These are phyloP conservation scores for Catharus fuscescens DNA, from an alignment of 2,113 vertebrate genomes.

Conservation along the genomic window DNA sequence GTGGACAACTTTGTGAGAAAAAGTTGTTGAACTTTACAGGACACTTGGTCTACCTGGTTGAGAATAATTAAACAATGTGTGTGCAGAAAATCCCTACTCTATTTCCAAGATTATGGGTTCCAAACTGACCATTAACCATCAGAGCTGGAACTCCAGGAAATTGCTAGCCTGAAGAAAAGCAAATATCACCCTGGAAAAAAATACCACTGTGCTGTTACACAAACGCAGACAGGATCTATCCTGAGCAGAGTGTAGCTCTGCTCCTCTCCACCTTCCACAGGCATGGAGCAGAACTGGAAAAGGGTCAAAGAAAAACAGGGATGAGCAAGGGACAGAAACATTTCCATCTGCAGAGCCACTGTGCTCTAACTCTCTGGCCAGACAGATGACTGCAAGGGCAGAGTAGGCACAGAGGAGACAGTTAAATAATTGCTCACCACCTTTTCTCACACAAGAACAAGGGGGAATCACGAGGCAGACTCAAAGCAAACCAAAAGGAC, in stretches of 20 bases:
- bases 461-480: neutral
- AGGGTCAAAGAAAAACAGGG: neutral
- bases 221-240: neutral
- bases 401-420: neutral
- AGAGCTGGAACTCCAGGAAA: neutral
- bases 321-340: neutral
- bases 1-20: neutral
- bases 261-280: neutral
- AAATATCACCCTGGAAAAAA: neutral
- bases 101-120: neutral
- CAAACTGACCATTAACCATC: neutral
- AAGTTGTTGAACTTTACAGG: neutral
- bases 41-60: neutral
- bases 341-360: neutral
- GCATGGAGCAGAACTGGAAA: neutral
- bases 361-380: neutral
- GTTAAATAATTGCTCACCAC: neutral
- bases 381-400: neutral
- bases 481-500: neutral
- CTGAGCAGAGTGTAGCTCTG: neutral
- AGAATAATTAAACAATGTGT: rapidly evolving
- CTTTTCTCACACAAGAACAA: neutral
- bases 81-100: neutral
- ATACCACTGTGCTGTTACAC: neutral
- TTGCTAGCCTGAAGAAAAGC: neutral